Evolutionary conservation across 2,797 vertebrate genomes (phyloP), one percentile per base, ranked within the genome.

Genomic region (Myripristis murdjan): DNA sequence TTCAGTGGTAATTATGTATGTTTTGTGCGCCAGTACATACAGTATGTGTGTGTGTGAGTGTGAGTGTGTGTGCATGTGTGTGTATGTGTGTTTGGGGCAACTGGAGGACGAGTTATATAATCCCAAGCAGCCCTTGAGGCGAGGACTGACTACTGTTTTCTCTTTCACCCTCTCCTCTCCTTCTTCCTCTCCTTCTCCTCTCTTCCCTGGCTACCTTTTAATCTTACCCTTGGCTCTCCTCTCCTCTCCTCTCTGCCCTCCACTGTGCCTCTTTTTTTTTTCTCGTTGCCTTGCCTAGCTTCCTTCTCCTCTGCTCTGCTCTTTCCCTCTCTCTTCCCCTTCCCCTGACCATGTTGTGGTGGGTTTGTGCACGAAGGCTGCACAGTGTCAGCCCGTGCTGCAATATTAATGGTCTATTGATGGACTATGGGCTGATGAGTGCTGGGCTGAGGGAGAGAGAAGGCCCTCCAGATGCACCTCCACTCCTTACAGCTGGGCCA

Each of bases 401-500:
- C 91, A 94, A 93, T 93, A 94, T 93, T 94, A 92, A 94, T 94
- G 90, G 73, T 86, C 87, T 92, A 93, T 92, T 94, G 93, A 93
- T 93, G 93, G 92, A 90, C 88, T 92, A 82, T 83, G 89, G 90
- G 87, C 87, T 81, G 85, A 88, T 87, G 90, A 93, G 91, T 89
- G 89, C 87, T 70, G 81, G 89, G 83, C 83, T 79, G 73, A 88
- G 88, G 86, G 86, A 88, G 82, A 64, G 79, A 71, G 71, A 62
- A 86, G 82, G 82, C 82, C 87, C 84, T 90, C 87, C 87, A 91
- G 90, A 94, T 89, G 89, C 89, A 91, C 91, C 91, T 89, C 89
- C 53, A 59, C 90, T 93, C 84, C 85, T 88, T 85, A 76, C 83
- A 90, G 89, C 87, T 88, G 81, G 90, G 85, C 90, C 87, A 87